Evolutionary conservation across 2,797 vertebrate species (phyloP).

Genomic region (Danio kyathit): DNA sequence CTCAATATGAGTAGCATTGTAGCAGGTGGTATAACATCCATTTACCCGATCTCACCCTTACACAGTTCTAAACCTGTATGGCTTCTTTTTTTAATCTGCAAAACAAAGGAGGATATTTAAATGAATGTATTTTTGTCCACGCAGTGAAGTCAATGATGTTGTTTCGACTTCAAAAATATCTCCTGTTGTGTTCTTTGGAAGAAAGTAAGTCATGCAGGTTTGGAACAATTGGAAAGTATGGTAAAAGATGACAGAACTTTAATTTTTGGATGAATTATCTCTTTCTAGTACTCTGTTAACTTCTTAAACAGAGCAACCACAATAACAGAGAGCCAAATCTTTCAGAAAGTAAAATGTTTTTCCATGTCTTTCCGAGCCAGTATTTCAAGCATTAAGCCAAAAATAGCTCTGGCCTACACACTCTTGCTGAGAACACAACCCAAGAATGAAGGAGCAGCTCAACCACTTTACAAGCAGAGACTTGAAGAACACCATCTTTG

Average conservation of each 20-base stretch:
- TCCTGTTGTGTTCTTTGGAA: background rate
- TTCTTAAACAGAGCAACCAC: slow-evolving; percentile 38
- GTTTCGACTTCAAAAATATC: background rate
- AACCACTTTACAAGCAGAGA: slow-evolving; percentile 42
- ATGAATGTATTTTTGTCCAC: too few species aligned
- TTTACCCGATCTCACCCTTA: too few species aligned
- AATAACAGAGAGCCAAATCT: slow-evolving; percentile 38
- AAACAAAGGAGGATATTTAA: too few species aligned
- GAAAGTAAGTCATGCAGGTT: background rate
- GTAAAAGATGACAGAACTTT: background rate
- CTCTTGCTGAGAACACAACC: slow-evolving; percentile 74
- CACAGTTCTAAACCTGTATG: too few species aligned
- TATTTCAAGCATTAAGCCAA: slow-evolving; percentile 77
- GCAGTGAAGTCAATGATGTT: background rate
- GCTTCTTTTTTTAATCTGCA: too few species aligned
- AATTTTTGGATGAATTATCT: background rate
- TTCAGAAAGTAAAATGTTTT: slow-evolving; percentile 73
- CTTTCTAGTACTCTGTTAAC: slow-evolving; percentile 10
- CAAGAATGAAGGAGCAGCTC: slow-evolving; percentile 48
- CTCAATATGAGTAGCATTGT: too few species aligned
- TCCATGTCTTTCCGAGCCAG: slow-evolving; percentile 73
- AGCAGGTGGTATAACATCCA: too few species aligned
- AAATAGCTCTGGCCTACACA: slow-evolving; percentile 83
- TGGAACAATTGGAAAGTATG: background rate
- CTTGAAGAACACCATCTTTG: slow-evolving; percentile 28